Percentiles rank a stretch among this genome's conserved stretches.
Evolutionary conservation across 37 sponge, comb jelly and placozoan genomes (phyloP).

Genomic region (Theonella swinhoei): DNA sequence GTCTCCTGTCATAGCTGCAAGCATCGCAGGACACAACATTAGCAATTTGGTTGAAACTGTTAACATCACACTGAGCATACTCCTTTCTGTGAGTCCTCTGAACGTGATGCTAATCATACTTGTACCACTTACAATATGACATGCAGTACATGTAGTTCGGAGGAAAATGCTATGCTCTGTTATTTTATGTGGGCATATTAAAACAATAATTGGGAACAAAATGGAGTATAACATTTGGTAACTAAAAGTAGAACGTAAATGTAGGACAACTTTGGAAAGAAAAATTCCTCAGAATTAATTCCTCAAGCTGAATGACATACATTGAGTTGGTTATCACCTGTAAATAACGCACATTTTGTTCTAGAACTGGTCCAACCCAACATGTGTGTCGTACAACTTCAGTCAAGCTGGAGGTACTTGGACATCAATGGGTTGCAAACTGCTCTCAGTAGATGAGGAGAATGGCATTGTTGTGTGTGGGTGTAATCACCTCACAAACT

Average conservation of each 20-base stretch:
- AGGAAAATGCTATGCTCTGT: too few species aligned
- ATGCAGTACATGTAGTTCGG: too few species aligned
- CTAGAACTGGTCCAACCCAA: slow-evolving; percentile 31
- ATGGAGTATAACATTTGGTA: too few species aligned
- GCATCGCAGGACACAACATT: slow-evolving; percentile 5
- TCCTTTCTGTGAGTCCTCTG: neutral
- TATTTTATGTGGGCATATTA: too few species aligned
- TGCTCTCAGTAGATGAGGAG: neutral
- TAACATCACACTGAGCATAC: neutral
- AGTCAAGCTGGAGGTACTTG: slow-evolving; percentile 29
- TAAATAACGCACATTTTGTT: too few species aligned
- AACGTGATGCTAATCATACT: too few species aligned
- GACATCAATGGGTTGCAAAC: slow-evolving; percentile 41
- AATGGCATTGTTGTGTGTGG: slow-evolving; percentile 35
- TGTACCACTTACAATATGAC: too few species aligned
- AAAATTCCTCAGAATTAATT: slow-evolving; percentile 3
- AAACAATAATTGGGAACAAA: too few species aligned
- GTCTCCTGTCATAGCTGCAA: slow-evolving; percentile 27
- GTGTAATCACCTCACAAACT: slow-evolving; percentile 72
- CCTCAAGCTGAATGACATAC: slow-evolving; percentile 1
- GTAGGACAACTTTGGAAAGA: too few species aligned
- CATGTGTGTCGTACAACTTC: slow-evolving; percentile 68
- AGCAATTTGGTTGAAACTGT: slow-evolving; percentile 16
- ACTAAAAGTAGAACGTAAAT: too few species aligned
- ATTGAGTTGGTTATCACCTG: neutral